These are phyloP conservation scores for Alsophila aescularia DNA, from an alignment of 2,888 invertebrate genomes.

Conservation along the genomic window DNA sequence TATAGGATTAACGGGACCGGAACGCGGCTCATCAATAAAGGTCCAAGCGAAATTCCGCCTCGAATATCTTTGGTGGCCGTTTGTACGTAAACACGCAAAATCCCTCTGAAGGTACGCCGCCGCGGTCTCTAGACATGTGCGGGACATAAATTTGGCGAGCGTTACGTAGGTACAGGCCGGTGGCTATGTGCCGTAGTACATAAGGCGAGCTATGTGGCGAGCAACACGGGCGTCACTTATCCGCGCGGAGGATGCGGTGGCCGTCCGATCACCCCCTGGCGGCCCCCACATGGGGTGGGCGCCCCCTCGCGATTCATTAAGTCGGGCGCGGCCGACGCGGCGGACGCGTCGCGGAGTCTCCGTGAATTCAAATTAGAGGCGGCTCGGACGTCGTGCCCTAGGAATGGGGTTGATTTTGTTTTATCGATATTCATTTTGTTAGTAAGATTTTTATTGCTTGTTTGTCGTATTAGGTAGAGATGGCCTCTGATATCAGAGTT, in stretches of 20 bases:
- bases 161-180: slow-evolving; percentile 81
- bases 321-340: slow-evolving; percentile 84
- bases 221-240: slow-evolving; percentile 84
- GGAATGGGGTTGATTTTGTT: slow-evolving; percentile 51
- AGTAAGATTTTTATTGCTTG: neutral
- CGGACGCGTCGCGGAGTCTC: slow-evolving; percentile 84
- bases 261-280: slow-evolving; percentile 76
- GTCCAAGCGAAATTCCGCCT: slow-evolving; percentile 75
- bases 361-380: slow-evolving; percentile 84
- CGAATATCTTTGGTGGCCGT: slow-evolving; percentile 75
- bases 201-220: slow-evolving; percentile 77
- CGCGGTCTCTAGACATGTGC: slow-evolving; percentile 84
- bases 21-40: slow-evolving; percentile 75
- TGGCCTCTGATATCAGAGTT: too few relatives aligned
- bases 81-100: slow-evolving; percentile 83
- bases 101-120: slow-evolving; percentile 82
- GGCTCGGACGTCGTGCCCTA: slow-evolving; percentile 80
- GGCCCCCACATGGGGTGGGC: slow-evolving; percentile 53
- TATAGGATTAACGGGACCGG: slow-evolving; percentile 56
- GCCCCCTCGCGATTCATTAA: slow-evolving; percentile 81
- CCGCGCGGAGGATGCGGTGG: slow-evolving; percentile 84
- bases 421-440: slow-evolving; percentile 37
- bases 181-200: slow-evolving; percentile 76
- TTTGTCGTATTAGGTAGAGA: neutral
- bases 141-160: slow-evolving; percentile 84